Base-by-base conservation (phyloP, 64 coral and sea anemone species). In the Dendrophyllia cribrosa region DNA sequence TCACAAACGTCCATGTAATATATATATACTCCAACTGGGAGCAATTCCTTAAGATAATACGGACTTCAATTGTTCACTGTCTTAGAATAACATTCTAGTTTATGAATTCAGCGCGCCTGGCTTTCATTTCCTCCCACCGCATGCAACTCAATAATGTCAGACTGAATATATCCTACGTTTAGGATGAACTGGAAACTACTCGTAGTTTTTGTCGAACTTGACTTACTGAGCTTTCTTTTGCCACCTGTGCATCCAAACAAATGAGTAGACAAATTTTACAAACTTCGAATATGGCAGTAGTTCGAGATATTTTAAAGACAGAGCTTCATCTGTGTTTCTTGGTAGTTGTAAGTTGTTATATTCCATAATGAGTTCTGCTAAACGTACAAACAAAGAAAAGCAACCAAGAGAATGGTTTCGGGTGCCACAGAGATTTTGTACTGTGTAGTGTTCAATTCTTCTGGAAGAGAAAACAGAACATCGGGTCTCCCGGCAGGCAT, bases 301-400 rank as follows among this genome's bases (percentile, higher is more conserved):
- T 34, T 34, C 34, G 34, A 34, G 34, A 34, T 34, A 34, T n/a
- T n/a, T n/a, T 62, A 63, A 83, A 44, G 79, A 83, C 58, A 83
- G 53, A 61, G 79, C 56, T 46, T 85, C 43, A 20, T 85, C n/a
- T 15, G 82, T 26, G 59, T 85, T 85, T 61, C 80, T 68, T 11
- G 60, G 82, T 44, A 49, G 21, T 85, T 67, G 82, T 63, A 65
- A 66, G 82, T 63, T 85, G 82, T 85, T 85, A 65, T 85, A 60
- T 24, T 85, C 61, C 82, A 85, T 85, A 6, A 85, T 67, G 3
- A 66, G 82, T 85, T 66, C 82, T 85, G 82, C 59, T 11, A 85
- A 44, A 66, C 15, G 82, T 43, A 85, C 59, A 85, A 85, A 85
- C 59, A 66, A 85, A 15, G 82, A 43, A 85, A 52, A 82, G n/a